Base-by-base conservation (phyloP, 2,113 vertebrate species). In the Saguinus imperator region DNA sequence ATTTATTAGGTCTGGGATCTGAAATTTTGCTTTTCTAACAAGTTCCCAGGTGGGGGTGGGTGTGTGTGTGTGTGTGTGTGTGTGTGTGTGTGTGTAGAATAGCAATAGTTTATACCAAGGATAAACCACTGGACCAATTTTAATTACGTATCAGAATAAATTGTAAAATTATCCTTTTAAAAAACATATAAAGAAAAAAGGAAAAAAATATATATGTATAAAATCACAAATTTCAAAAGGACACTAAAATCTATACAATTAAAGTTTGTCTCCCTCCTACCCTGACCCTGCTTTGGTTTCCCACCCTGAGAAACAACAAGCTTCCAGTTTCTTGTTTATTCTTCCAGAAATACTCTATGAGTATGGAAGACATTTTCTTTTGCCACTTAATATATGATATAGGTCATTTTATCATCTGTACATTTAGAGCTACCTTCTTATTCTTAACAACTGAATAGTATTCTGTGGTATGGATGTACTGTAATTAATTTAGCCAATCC, bases 21-120 rank as follows among this genome's bases (percentile, higher is more conserved):
- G 77, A 95, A 80, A 83, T 66, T 72, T 18, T 87, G 82, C 37
- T 96, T 94, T 95, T 61, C 61, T 48, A 91, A 82, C 12, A 94
- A 96, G 80, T n/a, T 94, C 75, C 43, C 50, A 72, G 23, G 21
- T 94, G 20, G 61, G 1, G 0, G 16, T 68, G 35, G 0, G 17
- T 68, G 3, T n/a, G 7, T 18, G 66, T n/a, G 35, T 18, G 66
- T 68, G 16, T 68, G 16, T n/a, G 35, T 20, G 66, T 70, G 68
- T 10, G 17, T n/a, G 66, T n/a, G 35, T 70, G 68, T 37, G 9
- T 72, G 1, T 40, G 4, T 45, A 1, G 32, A 93, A 64, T 48
- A 87, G 32, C 52, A 91, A 90, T 79, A 9, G 68, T 81, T 55
- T 75, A 80, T 27, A 85, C 58, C 45, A 92, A 84, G n/a, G 13